Base-by-base conservation (phyloP, 2,888 invertebrate species). In the Drosophila imparisetae region DNA sequence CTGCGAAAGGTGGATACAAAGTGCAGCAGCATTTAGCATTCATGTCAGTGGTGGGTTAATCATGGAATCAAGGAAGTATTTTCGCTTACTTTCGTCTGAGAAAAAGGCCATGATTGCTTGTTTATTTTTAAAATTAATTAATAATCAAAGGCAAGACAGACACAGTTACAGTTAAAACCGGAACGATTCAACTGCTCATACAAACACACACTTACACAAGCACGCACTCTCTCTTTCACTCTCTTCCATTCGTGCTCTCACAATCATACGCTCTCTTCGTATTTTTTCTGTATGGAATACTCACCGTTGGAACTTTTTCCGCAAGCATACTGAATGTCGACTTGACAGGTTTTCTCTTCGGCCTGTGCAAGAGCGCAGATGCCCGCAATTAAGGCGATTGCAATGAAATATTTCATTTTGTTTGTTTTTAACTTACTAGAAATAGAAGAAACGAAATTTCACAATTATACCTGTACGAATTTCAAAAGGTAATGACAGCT, bases 331-430 rank as follows among this genome's bases (percentile, higher is more conserved):
- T 66, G 63, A 38, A 78, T 52, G 42, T 70, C 70, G 13, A 34
- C 70, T 61, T 78, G 78, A 8, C 78, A 78, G 62, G 52, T 95
- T 45, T 84, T 75, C 10, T 93, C 93, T 66, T 94, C 94, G 49
- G 91, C 83, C 64, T 80, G 82, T 30, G 83, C 88, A 68, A 93
- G 88, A 71, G 93, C 93, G 32, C 94, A 93, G 24, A 95, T 92
- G 76, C 83, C 81, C 75, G 85, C 90, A 67, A 95, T 78, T 13
- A 94, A 93, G 84, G 94, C 92, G 68, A 95, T 91, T 82, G 94
- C 89, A 77, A 93, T 91, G 72, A 95, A 91, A 76, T 93, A 89
- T 94, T 95, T 95, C 96, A 96, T 88, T 34, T 77, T 81, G 42
- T 66, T 66, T 68, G 62, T 69, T 66, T 66, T 72, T 52, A 52